Evolutionary conservation across 1,140 invertebrate species (phyloP), one percentile per base, ranked within the genome.

Genomic region (Geopemphigus sp.): DNA sequence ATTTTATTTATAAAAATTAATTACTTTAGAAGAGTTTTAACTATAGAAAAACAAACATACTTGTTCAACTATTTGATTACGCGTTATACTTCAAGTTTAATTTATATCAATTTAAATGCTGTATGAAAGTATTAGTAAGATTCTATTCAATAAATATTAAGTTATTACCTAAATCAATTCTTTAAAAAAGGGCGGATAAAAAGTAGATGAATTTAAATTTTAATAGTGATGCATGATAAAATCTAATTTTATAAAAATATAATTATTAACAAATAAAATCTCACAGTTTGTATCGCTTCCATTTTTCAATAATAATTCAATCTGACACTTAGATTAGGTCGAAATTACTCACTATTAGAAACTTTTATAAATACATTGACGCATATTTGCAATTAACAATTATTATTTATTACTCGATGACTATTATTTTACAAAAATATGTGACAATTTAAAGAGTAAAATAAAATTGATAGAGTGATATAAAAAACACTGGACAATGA

Each of bases 401-500:
- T 63, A 63, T 17, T 29, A 45, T 50, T 50, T 78, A 63, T 17
- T 29, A 45, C 29, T 10, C 57, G 63, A 59, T 50, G 74, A 63
- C 74, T 61, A 78, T 78, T 78, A 63, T 78, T 76, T 47, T 78
- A 50, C 45, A 3, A 39, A 29, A 63, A 57, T 78, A 78, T 78
- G 74, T 47, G 39, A 78, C 54, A 76, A 76, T 47, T 76, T 57
- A 76, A 76, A 56, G n/a, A 61, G 26, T 57, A 76, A 76, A 76
- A 22, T 57, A 76, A 56, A 45, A 47, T 76, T 57, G 29, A 74
- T 56, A 22, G 47, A 50, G 47, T 78, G 74, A 78, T 78, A 78
- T 78, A 78, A 78, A 63, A 74, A 57, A 78, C 74, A 78, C 74
- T 78, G 74, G 57, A 78, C 74, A 78, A 63, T 78, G 74, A 59